phyloP scores from a whole-genome alignment of 2,888 invertebrate genomes.

The Pseudococcus viburni region DNA sequence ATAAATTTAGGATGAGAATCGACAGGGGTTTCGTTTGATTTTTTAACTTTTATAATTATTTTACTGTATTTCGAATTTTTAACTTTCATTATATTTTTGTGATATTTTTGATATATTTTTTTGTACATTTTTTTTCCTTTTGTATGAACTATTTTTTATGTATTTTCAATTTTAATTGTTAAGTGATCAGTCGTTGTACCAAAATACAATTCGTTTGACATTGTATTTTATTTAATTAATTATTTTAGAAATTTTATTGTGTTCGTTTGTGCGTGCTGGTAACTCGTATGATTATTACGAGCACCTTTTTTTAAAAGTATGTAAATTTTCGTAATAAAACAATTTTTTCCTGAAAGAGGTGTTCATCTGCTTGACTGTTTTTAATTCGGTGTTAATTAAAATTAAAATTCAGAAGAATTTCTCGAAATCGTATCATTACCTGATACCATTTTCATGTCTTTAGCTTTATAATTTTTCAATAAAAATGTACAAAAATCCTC shows the following conservation, averaged over 20 bases:
- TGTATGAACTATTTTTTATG: neutral
- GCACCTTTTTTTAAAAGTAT: neutral
- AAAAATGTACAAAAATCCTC: no score
- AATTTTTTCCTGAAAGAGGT: no score
- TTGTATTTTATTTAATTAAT: neutral
- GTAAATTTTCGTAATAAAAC: neutral
- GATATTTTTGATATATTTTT: neutral
- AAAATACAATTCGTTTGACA: neutral
- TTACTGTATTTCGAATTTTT: neutral
- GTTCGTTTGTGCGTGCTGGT: neutral
- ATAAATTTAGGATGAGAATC: no score
- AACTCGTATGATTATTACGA: neutral
- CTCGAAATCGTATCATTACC: no score
- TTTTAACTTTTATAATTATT: neutral
- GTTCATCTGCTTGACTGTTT: no score
- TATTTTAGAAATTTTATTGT: no score
- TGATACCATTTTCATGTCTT: no score
- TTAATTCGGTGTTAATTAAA: no score
- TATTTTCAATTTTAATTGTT: neutral
- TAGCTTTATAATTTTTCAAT: no score
- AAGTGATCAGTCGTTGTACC: no score
- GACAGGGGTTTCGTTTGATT: neutral
- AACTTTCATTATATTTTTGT: conserved; percentile 2
- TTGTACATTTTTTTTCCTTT: neutral
- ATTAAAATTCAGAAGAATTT: no score